Percentiles rank a stretch among this genome's conserved stretches.
These are phyloP conservation scores for Eumacrocentrus americanus DNA, from an alignment of 2,888 invertebrate genomes.

Conservation along the genomic window DNA sequence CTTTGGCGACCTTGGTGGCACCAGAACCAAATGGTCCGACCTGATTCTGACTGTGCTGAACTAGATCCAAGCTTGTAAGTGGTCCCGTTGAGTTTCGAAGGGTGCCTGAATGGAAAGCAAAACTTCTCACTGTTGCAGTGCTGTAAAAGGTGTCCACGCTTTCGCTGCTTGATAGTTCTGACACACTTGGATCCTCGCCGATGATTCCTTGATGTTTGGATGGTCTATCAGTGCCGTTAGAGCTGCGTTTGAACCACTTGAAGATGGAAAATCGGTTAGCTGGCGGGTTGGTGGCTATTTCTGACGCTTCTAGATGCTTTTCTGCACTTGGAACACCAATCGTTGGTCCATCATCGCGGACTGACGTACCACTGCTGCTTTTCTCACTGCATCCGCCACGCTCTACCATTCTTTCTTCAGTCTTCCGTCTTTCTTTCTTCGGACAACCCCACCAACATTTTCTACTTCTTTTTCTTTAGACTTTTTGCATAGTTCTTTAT, in stretches of 20 bases:
- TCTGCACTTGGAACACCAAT: not conserved
- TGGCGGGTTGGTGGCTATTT: not conserved
- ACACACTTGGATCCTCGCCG: conserved; percentile 38
- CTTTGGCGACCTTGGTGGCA: conserved; percentile 43
- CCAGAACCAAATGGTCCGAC: conserved; percentile 53
- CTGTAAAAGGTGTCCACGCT: conserved; percentile 75
- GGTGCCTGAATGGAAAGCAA: conserved; percentile 69
- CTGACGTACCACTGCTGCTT: conserved; percentile 22
- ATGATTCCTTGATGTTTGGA: conserved; percentile 21
- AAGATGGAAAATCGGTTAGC: conserved; percentile 70
- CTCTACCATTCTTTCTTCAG: conserved; percentile 36
- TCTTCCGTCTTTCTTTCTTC: conserved; percentile 25
- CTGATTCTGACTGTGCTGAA: conserved; percentile 30
- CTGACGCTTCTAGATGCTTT: not conserved
- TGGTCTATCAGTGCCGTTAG: conserved; percentile 23
- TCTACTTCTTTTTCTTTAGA: conserved; percentile 6
- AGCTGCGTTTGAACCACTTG: conserved; percentile 74
- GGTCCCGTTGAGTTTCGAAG: conserved; percentile 61
- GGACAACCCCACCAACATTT: conserved; percentile 15
- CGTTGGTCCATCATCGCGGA: conserved; percentile 19
- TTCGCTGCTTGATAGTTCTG: conserved; percentile 63
- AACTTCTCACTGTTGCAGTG: conserved; percentile 75
- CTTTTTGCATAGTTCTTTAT: conserved; percentile 15
- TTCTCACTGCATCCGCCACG: conserved; percentile 33
- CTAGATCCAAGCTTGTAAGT: conserved; percentile 37